These are phyloP conservation scores for Mechanitis mazaeus DNA, from an alignment of 2,888 invertebrate species.

Conservation along the genomic window DNA sequence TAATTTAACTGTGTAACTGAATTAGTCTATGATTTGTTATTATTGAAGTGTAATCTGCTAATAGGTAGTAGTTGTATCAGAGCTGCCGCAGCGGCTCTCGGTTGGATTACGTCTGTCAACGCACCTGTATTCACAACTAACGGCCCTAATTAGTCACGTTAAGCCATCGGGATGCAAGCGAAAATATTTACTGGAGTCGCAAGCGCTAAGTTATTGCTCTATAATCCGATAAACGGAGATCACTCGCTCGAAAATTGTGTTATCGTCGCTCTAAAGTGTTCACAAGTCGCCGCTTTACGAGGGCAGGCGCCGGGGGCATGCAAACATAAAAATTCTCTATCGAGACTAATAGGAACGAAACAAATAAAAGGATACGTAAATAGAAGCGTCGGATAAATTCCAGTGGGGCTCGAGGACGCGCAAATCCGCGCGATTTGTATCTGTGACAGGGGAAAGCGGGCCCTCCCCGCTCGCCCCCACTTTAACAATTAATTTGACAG, in stretches of 20 bases:
- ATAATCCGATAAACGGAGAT: slow-evolving; percentile 71
- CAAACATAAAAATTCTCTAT: slow-evolving; percentile 77
- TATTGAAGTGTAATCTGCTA: slow-evolving; percentile 1
- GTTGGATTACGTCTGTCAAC: slow-evolving; percentile 56
- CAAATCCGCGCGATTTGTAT: slow-evolving; percentile 78
- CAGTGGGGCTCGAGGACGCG: slow-evolving; percentile 72
- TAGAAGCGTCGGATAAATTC: slow-evolving; percentile 74
- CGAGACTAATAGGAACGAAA: slow-evolving; percentile 75
- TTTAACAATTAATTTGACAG: slow-evolving; percentile 68
- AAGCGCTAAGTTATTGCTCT: slow-evolving; percentile 62
- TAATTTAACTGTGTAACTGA: too few species aligned
- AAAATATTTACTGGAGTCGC: slow-evolving; percentile 65
- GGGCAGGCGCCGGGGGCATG: slow-evolving; percentile 65
- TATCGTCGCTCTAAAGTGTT: slow-evolving; percentile 70
- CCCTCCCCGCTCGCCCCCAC: slow-evolving; percentile 37
- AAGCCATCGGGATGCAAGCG: slow-evolving; percentile 50
- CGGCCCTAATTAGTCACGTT: slow-evolving; percentile 61
- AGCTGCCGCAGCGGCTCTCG: slow-evolving; percentile 27
- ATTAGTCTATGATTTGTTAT: background rate
- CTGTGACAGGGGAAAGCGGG: slow-evolving; percentile 69
- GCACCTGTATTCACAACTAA: slow-evolving; percentile 63
- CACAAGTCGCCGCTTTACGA: slow-evolving; percentile 73
- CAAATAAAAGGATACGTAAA: slow-evolving; percentile 77
- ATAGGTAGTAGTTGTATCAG: slow-evolving; percentile 12
- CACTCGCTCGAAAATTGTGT: slow-evolving; percentile 66